Percentiles rank a stretch among this genome's conserved stretches.
Evolutionary conservation across 2,113 vertebrate species (phyloP).

Genomic region (Dicerorhinus sumatrensis): DNA sequence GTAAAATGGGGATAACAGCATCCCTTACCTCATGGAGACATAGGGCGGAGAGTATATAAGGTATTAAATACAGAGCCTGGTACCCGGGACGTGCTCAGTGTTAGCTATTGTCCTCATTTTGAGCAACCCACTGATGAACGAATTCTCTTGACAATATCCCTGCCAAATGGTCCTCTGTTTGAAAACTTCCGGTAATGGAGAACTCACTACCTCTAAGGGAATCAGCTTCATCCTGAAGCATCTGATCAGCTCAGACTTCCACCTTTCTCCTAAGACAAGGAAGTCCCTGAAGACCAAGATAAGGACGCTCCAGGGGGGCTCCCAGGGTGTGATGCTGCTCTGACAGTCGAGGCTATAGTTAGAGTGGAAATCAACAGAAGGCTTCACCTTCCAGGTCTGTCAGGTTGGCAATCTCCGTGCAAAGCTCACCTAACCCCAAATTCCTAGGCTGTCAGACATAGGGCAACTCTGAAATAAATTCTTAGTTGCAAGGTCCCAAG

Average conservation of each 20-base stretch:
- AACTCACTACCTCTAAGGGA: background rate
- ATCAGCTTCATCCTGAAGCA: background rate
- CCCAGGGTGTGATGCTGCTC: background rate
- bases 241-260: background rate
- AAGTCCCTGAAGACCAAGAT: background rate
- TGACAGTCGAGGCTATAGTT: background rate
- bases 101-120: background rate
- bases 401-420: background rate
- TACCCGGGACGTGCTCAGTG: background rate
- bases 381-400: constrained; percentile 41
- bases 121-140: background rate
- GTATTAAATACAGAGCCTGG: background rate
- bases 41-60: background rate
- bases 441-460: constrained; percentile 58
- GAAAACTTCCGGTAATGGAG: background rate
- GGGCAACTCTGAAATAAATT: constrained; percentile 61
- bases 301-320: background rate
- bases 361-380: constrained; percentile 38
- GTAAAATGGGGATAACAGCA: background rate
- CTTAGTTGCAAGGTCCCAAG: constrained; percentile 50
- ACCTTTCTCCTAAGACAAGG: background rate
- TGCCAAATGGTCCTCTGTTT: background rate
- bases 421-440: constrained; percentile 59
- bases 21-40: background rate
- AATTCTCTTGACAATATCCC: background rate